Base-by-base conservation (phyloP, 2,113 vertebrate genomes). In the Acrocephalus kingi region DNA sequence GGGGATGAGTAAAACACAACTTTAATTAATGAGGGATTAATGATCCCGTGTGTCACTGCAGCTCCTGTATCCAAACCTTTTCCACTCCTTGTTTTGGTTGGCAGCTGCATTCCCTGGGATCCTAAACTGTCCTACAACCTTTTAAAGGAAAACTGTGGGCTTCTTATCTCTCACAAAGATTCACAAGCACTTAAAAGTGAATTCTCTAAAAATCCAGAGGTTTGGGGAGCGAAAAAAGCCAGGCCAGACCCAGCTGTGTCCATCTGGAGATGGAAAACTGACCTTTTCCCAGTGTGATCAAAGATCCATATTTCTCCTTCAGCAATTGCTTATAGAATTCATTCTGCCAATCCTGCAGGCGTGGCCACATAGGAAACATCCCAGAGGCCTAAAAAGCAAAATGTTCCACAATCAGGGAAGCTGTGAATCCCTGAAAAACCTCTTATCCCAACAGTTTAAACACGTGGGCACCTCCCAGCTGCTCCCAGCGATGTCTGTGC, bases 311-410 rank as follows among this genome's bases (percentile, higher is more conserved):
- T 33, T 76, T 79, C 61, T 83, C 66, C 83, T 95, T 88, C 28
- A 76, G 55, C 80, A 59, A 20, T 2, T 27, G 59, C 75, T 79
- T 63, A 20, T n/a, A 51, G 28, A 94, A 79, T 2, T 79, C 86
- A 8, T 87, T 76, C 56, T 76, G 87, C 58, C 75, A 23, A 0
- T 79, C 92, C 55, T 76, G 48, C 59, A 75, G 58, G 8, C 52
- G 41, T 7, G 58, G 78, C 71, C 79, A 64, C 41, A 9, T 17
- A 6, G 95, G 95, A 18, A 83, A 68, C 0, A 58, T 54, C 41
- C 16, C 61, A 22, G 93, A 45, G 16, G 54, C 84, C 97, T 97
- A 27, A 54, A 97, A 72, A 56, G 13, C 37, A 43, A 80, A 92
- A 62, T 1, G 20, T 17, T n/a, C 46, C 20, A 16, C 3, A 2